Evolutionary conservation across 53 echinoderm and acorn worm species (phyloP).

Genomic region (Luidia sarsii): DNA sequence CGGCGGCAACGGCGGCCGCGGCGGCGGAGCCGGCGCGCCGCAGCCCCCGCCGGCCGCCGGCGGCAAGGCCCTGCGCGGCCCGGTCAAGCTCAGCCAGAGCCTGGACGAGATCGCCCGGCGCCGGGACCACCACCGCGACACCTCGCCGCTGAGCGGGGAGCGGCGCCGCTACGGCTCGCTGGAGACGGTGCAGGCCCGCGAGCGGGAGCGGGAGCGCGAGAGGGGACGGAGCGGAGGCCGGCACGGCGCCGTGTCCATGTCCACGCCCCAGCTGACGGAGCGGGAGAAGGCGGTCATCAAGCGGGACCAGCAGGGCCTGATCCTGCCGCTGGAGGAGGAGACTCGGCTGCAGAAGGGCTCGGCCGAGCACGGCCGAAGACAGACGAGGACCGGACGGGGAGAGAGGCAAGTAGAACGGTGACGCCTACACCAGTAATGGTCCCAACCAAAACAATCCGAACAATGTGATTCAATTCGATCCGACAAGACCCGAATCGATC

Average conservation of each 20-base stretch:
- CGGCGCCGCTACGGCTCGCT: slow-evolving; percentile 49
- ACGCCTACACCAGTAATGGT: too few species aligned
- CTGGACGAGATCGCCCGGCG: slow-evolving; percentile 53
- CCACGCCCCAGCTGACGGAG: slow-evolving; percentile 68
- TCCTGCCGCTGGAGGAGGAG: slow-evolving; percentile 81
- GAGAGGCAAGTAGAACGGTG: not conserved
- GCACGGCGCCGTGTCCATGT: slow-evolving; percentile 52
- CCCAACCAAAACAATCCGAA: too few species aligned
- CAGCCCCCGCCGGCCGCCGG: not conserved
- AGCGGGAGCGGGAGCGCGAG: too few species aligned
- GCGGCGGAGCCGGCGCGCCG: not conserved
- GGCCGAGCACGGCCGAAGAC: slow-evolving; percentile 20
- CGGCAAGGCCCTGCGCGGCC: slow-evolving; percentile 28
- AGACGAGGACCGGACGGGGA: slow-evolving; percentile 5
- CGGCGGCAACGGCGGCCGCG: slow-evolving; percentile 13
- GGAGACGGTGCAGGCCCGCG: slow-evolving; percentile 56
- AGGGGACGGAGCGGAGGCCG: slow-evolving; percentile 31
- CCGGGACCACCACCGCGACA: slow-evolving; percentile 18
- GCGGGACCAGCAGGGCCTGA: slow-evolving; percentile 79
- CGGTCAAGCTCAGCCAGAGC: slow-evolving; percentile 64
- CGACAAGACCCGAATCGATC: too few species aligned
- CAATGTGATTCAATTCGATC: too few species aligned
- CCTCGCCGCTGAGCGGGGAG: slow-evolving; percentile 46
- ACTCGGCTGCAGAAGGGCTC: slow-evolving; percentile 22
- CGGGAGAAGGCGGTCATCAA: slow-evolving; percentile 66